Base-by-base conservation (phyloP, 2,888 invertebrate genomes). In the Aphrophora alni region DNA sequence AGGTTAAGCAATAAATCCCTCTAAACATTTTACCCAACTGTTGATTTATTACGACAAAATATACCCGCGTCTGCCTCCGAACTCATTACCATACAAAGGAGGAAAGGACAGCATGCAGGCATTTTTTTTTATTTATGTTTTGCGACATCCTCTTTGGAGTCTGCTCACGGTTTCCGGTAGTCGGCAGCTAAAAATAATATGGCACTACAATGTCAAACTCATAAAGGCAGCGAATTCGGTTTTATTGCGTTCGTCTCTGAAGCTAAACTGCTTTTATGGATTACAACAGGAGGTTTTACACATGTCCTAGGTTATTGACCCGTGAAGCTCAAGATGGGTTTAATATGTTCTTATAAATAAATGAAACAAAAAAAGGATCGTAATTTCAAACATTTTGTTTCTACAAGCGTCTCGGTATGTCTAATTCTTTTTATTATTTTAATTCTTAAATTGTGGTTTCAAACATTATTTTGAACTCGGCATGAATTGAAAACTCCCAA, bases 41-140 rank as follows among this genome's bases (percentile, higher is more conserved):
- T 59, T 59, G 59, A 59, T 59, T 59, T 59, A 59, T 59, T 59
- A 59, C 59, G 59, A 59, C 59, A 59, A 59, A 59, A 59, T 59
- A 59, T 59, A n/a, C 59, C 59, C 59, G 59, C 59, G 59, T 59
- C 59, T 59, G n/a, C 59, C 59, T 59, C 59, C 21, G 59, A 59
- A 59, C 59, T 59, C 59, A 59, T 59, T 59, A 59, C 4, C 59
- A 59, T 59, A 59, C 59, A 59, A 59, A 59, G 59, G 59, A 59
- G 21, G 14, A 59, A 59, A n/a, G 59, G 59, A 59, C 59, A 59
- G 59, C 59, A 10, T 59, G 21, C 59, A 59, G 21, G 59, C 59
- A 59, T 59, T 59, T 59, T 21, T 44, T 59, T 44, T 4, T 59
- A 59, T 59, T 59, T 59, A 59, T 59, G 59, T 59, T 59, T 59